phyloP scores from a whole-genome alignment of 2,888 invertebrate species.

The Pollenia amentaria region DNA sequence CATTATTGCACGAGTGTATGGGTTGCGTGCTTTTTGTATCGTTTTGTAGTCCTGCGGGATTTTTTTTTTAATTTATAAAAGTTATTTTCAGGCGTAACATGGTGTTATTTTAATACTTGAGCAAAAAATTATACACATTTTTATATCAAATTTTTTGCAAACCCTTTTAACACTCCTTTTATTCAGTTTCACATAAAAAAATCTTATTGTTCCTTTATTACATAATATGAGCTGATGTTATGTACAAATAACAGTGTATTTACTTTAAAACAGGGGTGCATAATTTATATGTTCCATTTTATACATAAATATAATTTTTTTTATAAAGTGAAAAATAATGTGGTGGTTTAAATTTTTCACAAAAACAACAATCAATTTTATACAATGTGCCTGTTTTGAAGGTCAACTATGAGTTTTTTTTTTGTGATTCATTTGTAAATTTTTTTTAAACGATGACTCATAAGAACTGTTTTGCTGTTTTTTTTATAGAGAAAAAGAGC shows the following conservation, averaged over 20 bases:
- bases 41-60: conserved; percentile 50
- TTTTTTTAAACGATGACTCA: conserved; percentile 50
- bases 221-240: conserved; percentile 41
- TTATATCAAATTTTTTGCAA: conserved; percentile 45
- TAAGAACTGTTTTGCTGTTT: conserved; percentile 19
- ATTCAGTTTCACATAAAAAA: conserved; percentile 29
- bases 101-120: conserved; percentile 60
- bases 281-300: conserved; percentile 56
- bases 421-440: conserved; percentile 63
- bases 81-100: conserved; percentile 48
- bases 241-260: conserved; percentile 16
- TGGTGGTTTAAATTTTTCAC: conserved; percentile 61
- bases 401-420: conserved; percentile 59
- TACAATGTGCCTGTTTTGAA: conserved; percentile 63
- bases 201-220: conserved; percentile 27
- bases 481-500: conserved; percentile 8
- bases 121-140: not conserved
- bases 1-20: too few relatives aligned
- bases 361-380: conserved; percentile 35
- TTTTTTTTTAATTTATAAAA: conserved; percentile 32
- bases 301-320: conserved; percentile 5
- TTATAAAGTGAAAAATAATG: conserved; percentile 8
- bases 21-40: not conserved
- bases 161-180: conserved; percentile 44
- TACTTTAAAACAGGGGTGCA: conserved; percentile 67